These are phyloP conservation scores for Aphrocallistes beatrix DNA, from an alignment of 37 sponge, comb jelly and placozoan species.

Conservation along the genomic window DNA sequence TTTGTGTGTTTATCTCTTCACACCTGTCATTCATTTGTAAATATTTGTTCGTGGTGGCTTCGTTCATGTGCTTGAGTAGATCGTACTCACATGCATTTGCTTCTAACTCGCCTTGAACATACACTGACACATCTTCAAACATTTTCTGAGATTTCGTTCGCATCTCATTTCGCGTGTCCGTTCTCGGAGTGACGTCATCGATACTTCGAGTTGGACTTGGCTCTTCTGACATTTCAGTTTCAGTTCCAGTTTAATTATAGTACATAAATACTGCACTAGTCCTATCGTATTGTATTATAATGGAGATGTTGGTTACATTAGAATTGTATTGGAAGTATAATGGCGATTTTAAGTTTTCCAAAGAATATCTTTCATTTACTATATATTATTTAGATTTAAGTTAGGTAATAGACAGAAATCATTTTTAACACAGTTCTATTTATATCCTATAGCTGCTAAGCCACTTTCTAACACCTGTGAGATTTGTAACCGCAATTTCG, in stretches of 20 bases:
- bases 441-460: neutral
- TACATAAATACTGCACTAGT: too few species aligned
- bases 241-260: neutral
- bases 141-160: neutral
- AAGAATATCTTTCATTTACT: neutral
- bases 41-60: neutral
- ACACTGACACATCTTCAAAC: neutral
- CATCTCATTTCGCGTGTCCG: conserved; percentile 12
- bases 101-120: neutral
- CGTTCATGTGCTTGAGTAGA: neutral
- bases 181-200: neutral
- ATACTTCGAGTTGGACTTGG: neutral
- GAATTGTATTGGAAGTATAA: neutral
- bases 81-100: neutral
- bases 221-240: neutral
- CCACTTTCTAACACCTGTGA: neutral
- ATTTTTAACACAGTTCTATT: neutral
- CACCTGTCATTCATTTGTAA: neutral
- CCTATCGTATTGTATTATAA: too few species aligned
- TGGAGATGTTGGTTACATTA: neutral
- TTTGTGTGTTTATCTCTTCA: neutral
- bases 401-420: neutral
- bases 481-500: neutral
- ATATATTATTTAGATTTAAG: neutral
- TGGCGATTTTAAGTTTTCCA: neutral